Evolutionary conservation across 2,797 vertebrate species (phyloP).

Genomic region (Chloroceryle amazona): DNA sequence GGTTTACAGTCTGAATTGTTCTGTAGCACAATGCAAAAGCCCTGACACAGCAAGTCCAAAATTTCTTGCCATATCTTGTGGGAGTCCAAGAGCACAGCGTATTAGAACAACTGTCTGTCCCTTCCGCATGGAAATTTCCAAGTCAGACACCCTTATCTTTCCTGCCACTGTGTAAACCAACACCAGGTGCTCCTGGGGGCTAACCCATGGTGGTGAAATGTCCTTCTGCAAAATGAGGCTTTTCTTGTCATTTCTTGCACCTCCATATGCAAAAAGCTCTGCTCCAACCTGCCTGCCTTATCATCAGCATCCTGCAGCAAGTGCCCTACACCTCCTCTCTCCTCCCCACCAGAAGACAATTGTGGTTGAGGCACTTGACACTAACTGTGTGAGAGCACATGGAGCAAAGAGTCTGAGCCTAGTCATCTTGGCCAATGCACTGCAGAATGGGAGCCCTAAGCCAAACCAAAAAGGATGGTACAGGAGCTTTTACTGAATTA

Average conservation of each 20-base stretch:
- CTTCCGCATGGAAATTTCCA: background rate
- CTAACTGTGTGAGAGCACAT: background rate
- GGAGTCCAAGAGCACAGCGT: fast-evolving
- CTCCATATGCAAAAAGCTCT: fast-evolving
- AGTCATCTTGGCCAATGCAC: background rate
- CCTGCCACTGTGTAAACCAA: background rate
- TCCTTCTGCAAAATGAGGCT: background rate
- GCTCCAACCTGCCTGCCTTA: background rate
- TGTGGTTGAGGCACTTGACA: background rate
- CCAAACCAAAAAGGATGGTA: background rate
- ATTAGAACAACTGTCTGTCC: background rate
- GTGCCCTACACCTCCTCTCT: background rate
- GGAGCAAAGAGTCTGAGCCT: background rate
- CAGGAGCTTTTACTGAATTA: background rate
- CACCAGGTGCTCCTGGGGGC: fast-evolving
- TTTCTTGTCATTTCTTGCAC: background rate
- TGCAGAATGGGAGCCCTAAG: background rate
- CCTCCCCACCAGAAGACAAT: fast-evolving
- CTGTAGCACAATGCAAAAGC: background rate
- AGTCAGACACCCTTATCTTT: background rate
- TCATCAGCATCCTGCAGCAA: background rate
- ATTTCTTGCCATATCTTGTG: fast-evolving
- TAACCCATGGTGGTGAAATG: background rate
- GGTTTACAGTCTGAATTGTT: background rate
- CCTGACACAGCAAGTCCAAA: fast-evolving